Percentiles rank a stretch among this genome's conserved stretches.
Conservation (phyloP, 2,797 vertebrate genomes). For the Macrochelys suwanniensis region DNA sequence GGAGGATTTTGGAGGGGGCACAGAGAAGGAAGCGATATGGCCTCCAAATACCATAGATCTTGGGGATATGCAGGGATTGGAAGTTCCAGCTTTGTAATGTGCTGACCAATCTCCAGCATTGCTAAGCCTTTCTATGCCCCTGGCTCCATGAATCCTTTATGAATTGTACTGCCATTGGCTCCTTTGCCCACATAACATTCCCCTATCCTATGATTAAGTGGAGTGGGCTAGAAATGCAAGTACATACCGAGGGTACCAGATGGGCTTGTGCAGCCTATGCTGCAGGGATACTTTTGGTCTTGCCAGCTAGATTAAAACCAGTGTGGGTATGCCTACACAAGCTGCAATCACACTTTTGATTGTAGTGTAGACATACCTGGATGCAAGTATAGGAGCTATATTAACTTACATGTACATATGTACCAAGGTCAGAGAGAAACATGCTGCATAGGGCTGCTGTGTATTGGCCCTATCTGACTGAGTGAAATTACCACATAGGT, state of each 20-base stretch:
- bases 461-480: neutral
- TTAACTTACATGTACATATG: neutral
- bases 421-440: neutral
- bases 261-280: neutral
- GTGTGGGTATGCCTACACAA: neutral
- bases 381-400: fast-evolving
- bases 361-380: neutral
- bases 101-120: neutral
- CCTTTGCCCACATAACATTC: neutral
- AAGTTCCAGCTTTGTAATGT: neutral
- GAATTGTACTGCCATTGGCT: neutral
- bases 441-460: neutral
- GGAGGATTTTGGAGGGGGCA: neutral
- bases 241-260: neutral
- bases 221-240: neutral
- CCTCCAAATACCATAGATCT: neutral
- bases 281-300: neutral
- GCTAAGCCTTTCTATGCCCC: neutral
- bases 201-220: neutral
- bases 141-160: neutral
- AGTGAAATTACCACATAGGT: neutral
- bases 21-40: fast-evolving
- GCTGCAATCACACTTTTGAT: neutral
- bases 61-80: neutral
- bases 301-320: neutral